Conservation (phyloP, 1,140 invertebrate species). For the Ceratina japonica region DNA sequence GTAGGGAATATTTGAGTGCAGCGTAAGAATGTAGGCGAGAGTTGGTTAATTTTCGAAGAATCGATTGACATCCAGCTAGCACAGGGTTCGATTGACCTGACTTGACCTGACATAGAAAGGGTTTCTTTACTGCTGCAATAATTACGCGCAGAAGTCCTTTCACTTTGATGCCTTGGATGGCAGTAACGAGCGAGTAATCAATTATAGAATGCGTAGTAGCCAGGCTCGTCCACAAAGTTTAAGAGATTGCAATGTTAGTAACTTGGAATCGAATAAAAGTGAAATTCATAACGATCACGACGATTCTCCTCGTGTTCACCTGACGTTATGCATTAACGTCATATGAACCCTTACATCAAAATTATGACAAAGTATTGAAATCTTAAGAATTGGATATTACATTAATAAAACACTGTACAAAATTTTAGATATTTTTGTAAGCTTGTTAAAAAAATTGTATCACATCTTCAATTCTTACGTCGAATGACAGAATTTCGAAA, state of each 20-base stretch:
- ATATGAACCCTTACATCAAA: no score
- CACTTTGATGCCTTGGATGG: background rate
- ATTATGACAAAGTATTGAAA: no score
- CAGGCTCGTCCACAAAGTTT: background rate
- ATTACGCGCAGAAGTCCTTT: background rate
- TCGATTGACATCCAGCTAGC: background rate
- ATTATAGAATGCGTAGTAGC: background rate
- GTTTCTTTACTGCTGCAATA: slow-evolving; percentile 4
- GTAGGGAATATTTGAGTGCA: no score
- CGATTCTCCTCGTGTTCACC: no score
- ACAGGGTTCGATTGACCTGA: background rate
- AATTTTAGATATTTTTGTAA: no score
- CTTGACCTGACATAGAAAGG: slow-evolving; percentile 8
- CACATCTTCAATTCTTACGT: no score
- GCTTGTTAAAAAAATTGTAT: no score
- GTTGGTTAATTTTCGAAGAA: background rate
- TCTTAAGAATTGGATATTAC: no score
- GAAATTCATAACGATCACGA: background rate
- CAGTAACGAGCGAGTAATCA: background rate
- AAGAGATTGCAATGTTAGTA: background rate
- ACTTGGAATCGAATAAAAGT: background rate
- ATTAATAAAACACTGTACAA: no score
- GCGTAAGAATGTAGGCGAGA: background rate
- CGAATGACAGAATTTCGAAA: no score
- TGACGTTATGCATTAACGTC: no score